Conservation (phyloP, 2,797 vertebrate species). For the Prunella strophiata region DNA sequence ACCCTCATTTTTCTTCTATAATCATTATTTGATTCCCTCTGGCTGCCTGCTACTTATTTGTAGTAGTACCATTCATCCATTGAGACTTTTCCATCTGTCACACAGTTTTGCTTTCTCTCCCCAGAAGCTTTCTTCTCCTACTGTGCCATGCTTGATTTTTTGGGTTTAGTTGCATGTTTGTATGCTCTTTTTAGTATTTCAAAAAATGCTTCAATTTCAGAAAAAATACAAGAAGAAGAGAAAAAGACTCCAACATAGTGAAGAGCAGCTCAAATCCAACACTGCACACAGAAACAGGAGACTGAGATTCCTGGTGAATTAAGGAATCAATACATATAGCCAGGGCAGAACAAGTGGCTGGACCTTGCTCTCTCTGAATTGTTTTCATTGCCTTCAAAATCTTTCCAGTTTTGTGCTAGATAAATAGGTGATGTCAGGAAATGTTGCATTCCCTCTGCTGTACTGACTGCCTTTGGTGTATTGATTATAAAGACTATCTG, state of each 20-base stretch:
- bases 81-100: conserved; percentile 91
- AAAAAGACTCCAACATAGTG: background rate
- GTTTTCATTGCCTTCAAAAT: background rate
- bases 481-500: background rate
- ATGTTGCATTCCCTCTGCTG: background rate
- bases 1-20: conserved; percentile 82
- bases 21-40: conserved; percentile 87
- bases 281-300: background rate
- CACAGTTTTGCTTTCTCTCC: conserved; percentile 84
- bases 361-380: background rate
- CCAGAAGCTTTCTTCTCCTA: conserved; percentile 80
- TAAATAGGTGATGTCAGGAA: background rate
- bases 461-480: background rate
- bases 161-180: conserved; percentile 69
- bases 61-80: conserved; percentile 89
- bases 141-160: conserved; percentile 79
- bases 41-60: conserved; percentile 83
- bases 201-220: background rate
- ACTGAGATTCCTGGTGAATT: background rate
- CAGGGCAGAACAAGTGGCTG: background rate
- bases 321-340: background rate
- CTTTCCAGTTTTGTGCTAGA: conserved; percentile 9
- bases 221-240: conserved; percentile 6
- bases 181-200: conserved; percentile 51
- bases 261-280: background rate